A percentile compares a stretch with the other conserved stretches of the same genome.
phyloP scores from a whole-genome alignment of 2,797 vertebrate genomes.

The Tadarida brasiliensis region DNA sequence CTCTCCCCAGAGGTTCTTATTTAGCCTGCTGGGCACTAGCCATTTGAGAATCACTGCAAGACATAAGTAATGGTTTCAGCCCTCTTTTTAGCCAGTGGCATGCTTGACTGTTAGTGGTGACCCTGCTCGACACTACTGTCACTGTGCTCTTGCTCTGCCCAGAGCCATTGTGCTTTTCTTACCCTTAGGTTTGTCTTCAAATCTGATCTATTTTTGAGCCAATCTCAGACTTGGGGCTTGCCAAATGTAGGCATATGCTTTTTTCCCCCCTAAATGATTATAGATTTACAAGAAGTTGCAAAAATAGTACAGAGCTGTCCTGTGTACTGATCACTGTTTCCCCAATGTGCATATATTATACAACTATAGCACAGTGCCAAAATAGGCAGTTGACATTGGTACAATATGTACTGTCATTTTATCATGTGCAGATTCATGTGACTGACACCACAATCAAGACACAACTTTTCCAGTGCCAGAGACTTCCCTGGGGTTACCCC shows the following conservation, averaged over 20 bases:
- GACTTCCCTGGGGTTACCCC: neutral
- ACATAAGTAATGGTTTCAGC: neutral
- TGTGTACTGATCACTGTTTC: neutral
- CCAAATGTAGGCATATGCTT: constrained; percentile 24
- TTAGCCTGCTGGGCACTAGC: neutral
- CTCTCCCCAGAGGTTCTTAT: neutral
- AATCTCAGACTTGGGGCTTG: neutral
- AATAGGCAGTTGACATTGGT: neutral
- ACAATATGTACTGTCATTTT: neutral
- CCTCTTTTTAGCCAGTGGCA: neutral
- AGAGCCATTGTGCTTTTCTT: neutral
- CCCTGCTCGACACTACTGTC: neutral
- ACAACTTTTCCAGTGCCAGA: neutral
- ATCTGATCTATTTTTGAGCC: neutral
- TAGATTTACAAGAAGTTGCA: constrained; percentile 22
- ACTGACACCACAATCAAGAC: neutral
- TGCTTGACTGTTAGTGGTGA: neutral
- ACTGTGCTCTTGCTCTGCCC: neutral
- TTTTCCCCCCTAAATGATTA: neutral
- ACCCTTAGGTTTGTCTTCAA: neutral
- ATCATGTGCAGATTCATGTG: neutral
- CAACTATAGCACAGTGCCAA: neutral
- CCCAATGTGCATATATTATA: neutral
- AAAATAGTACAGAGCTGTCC: constrained; percentile 29
- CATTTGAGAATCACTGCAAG: neutral